Conservation (phyloP, 2,113 vertebrate genomes). For the Percina caprodes region DNA sequence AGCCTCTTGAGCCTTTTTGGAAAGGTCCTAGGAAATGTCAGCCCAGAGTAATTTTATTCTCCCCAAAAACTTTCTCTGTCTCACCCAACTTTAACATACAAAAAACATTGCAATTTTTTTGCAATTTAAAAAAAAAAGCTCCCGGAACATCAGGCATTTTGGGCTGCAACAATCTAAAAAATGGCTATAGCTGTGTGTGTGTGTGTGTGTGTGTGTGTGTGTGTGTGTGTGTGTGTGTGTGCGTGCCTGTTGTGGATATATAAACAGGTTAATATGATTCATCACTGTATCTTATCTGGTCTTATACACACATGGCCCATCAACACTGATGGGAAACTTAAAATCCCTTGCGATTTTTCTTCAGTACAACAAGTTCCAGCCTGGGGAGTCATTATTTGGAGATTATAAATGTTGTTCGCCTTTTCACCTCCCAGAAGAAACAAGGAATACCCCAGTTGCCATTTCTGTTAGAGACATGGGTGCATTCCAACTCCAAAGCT, state of each 20-base stretch:
- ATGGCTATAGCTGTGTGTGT: constrained; percentile 3
- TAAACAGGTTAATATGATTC: constrained; percentile 4
- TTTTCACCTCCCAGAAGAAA: constrained; percentile 38
- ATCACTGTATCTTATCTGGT: constrained; percentile 11
- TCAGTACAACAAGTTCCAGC: constrained; percentile 23
- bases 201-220: neutral
- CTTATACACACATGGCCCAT: neutral
- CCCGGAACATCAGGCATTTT: too few species aligned
- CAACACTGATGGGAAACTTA: neutral
- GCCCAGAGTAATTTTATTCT: too few species aligned
- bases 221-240: too few species aligned
- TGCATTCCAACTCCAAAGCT: constrained; percentile 42
- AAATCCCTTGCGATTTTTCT: constrained; percentile 26
- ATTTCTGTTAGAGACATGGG: constrained; percentile 25
- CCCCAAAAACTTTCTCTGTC: too few species aligned
- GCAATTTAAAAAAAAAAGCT: too few species aligned
- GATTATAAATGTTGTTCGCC: constrained; percentile 40
- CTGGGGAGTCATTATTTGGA: constrained; percentile 51
- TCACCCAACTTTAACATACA: too few species aligned
- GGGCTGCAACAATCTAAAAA: too few species aligned
- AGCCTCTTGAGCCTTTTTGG: too few species aligned
- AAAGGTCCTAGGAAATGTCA: too few species aligned
- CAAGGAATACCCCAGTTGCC: constrained; percentile 45
- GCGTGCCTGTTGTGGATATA: neutral
- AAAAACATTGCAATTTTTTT: too few species aligned